Evolutionary conservation across 2,797 vertebrate species (phyloP).

Genomic region (Malurus splendens): DNA sequence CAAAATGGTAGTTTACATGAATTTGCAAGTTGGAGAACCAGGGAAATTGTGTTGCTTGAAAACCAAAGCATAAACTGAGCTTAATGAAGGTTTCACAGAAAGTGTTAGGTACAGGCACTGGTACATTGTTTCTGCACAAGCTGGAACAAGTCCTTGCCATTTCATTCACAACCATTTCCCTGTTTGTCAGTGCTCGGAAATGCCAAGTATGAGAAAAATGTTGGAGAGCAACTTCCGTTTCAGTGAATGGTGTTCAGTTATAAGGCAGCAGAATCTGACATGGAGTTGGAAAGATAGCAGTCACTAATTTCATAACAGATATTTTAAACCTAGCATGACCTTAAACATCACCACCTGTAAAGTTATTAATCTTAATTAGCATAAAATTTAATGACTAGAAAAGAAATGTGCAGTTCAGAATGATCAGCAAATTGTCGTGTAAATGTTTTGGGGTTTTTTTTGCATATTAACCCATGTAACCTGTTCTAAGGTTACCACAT

Average conservation of each 20-base stretch:
- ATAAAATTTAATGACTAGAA: neutral
- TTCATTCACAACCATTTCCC: neutral
- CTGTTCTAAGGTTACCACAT: neutral
- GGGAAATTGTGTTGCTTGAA: neutral
- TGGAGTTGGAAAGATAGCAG: neutral
- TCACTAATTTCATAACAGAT: neutral
- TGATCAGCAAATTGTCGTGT: neutral
- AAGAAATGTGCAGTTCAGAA: neutral
- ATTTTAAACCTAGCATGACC: neutral
- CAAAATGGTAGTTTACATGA: neutral
- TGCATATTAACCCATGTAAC: neutral
- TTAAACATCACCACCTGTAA: neutral
- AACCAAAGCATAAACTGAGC: neutral
- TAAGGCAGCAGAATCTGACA: neutral
- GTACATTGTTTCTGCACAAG: neutral
- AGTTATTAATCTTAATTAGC: neutral
- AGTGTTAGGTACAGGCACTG: neutral
- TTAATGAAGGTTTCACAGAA: neutral
- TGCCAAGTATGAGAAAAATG: slow-evolving; percentile 4
- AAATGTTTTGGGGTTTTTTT: neutral
- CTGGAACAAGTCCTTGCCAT: neutral
- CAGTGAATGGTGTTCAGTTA: neutral
- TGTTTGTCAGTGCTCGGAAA: neutral
- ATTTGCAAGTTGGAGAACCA: neutral
- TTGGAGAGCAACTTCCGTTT: neutral